Base-by-base conservation (phyloP, 2,888 invertebrate genomes). In the Aromia moschata region DNA sequence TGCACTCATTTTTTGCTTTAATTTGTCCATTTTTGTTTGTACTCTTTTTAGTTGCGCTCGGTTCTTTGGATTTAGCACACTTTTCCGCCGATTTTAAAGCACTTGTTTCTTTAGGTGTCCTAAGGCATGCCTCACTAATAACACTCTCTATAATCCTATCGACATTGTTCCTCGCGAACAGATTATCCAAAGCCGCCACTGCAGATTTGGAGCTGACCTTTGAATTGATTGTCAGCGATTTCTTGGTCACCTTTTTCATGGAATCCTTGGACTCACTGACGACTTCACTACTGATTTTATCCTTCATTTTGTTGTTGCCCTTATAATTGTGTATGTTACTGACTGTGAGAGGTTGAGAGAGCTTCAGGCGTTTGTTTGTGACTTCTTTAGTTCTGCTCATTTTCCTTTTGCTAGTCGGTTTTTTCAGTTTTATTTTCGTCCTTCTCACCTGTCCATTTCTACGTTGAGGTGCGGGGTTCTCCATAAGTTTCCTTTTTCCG, bases 101-200 rank as follows among this genome's bases (percentile, higher is more conserved):
- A 54, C 77, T 78, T 37, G 64, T 58, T 31, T 74, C 64, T 56
- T 70, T 65, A 7, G 38, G 57, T 61, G 65, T 71, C 64, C 66
- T 62, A 10, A 56, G 5, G 5, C 49, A 54, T 2, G 36, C 40
- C 57, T 79, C 80, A 65, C 78, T 80, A 72, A 74, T 76, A 78
- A 80, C 81, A 73, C 77, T 77, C 65, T 82, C 82, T 55, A 82
- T 82, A 41, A 78, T 79, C 69, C 84, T 80, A 60, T 87, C 86
- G 38, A 87, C 82, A 71, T 84, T 85, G 70, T 85, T 86, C 76
- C 85, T 85, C 62, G 83, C 81, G 61, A 86, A 79, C 41, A 86
- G 78, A 72, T 83, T 84, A 68, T 86, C 85, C n/a, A 86, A 79
- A 36, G 85, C 74, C 45, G 83, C 72, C 1, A 75, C 70, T 10